Base-by-base conservation (phyloP, 1,140 invertebrate genomes). In the Ylistrum balloti region DNA sequence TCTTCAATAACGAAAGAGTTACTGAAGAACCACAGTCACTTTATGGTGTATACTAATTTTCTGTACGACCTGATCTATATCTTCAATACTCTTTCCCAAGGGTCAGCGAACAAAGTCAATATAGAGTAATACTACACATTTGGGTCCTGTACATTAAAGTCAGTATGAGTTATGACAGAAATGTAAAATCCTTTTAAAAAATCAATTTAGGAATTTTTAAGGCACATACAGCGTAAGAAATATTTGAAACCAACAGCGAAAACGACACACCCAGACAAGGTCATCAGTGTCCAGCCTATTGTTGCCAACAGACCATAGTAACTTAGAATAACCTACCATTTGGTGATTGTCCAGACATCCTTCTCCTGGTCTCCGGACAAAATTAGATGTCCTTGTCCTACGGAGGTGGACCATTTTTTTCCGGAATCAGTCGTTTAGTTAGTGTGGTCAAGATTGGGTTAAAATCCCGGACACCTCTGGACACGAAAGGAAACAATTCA, bases 401-500 rank as follows among this genome's bases (percentile, higher is more conserved):
- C 56, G 56, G 9, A 74, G 56, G 28, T 74, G 56, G 3, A 74
- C 56, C 56, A 74, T 74, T 5, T 1, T 28, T 74, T 28, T 3
- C 28, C 56, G 1, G 35, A 74, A 74, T 28, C 7, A 56, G n/a
- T 74, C 22, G 22, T 28, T 28, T 7, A 7, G 45, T 3, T 56
- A 17, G 22, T 17, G 45, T n/a, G 56, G n/a, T 74, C 22, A 74
- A 74, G n/a, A 74, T 5, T n/a, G 56, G 22, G 22, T 11, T 74
- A 28, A 22, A 74, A 74, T 11, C 28, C 56, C 56, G 56, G 56
- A 74, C 56, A 74, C 7, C n/a, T n/a, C 56, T 74, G 56, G 20
- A n/a, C 22, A 74, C 56, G 22, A 74, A n/a, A 22, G n/a, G 56
- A 74, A 74, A 74, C 56, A 74, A 74, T 74, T n/a, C 56, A 74